A percentile compares a stretch with the other conserved stretches of the same genome.
Evolutionary conservation across 1,140 invertebrate genomes (phyloP).

Genomic region (Mactra quadrangularis): DNA sequence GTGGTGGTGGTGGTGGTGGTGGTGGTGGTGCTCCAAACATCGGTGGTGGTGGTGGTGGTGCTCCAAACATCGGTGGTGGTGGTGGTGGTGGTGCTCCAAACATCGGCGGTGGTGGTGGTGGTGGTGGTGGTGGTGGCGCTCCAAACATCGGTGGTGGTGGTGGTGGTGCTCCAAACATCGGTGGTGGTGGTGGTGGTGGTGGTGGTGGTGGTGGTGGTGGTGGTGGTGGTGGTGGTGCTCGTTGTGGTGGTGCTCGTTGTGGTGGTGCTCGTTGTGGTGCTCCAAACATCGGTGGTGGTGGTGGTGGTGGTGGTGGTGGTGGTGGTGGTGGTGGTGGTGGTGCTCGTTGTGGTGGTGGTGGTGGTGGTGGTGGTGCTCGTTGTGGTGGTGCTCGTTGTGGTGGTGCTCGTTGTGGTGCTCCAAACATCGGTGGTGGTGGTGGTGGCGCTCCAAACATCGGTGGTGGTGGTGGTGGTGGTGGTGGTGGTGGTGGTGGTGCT

Average conservation of each 20-base stretch:
- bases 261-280: no score
- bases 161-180: not conserved
- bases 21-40: no score
- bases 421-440: not conserved
- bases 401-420: not conserved
- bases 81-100: not conserved
- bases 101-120: no score
- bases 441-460: not conserved
- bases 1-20: not conserved
- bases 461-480: not conserved
- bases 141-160: not conserved
- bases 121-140: not conserved
- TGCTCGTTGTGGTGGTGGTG: no score
- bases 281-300: not conserved
- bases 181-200: constrained; percentile 1
- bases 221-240: no score
- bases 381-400: no score
- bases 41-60: not conserved
- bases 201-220: not conserved
- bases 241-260: no score
- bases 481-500: not conserved
- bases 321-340: no score
- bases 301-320: not conserved
- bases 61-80: not conserved
- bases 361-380: no score